These are phyloP conservation scores for Oreohelix idahoensis DNA, from an alignment of 1,140 invertebrate species.

Conservation along the genomic window DNA sequence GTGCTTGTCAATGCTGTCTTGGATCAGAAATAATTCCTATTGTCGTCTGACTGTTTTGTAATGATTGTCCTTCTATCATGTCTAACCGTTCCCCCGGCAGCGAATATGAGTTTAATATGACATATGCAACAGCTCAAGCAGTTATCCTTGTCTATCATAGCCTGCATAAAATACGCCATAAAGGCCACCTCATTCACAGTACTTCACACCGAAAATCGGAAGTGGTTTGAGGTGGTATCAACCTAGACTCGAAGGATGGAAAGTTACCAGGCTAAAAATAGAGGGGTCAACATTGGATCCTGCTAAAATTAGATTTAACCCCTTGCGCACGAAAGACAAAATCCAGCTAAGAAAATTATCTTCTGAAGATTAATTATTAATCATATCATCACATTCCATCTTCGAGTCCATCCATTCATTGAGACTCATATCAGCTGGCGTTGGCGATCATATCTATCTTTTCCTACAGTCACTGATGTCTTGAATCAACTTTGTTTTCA, in stretches of 20 bases:
- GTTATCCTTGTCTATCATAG: neutral
- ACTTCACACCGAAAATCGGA: constrained; percentile 23
- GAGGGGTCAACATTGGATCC: neutral
- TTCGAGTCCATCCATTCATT: too few species aligned
- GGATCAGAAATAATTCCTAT: neutral
- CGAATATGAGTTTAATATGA: neutral
- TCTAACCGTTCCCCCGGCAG: neutral
- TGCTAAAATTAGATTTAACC: constrained; percentile 31
- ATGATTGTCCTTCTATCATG: neutral
- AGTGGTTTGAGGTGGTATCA: constrained; percentile 32
- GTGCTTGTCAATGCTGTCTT: neutral
- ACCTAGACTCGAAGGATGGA: constrained; percentile 29
- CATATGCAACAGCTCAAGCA: neutral
- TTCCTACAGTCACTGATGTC: too few species aligned
- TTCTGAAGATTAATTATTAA: too few species aligned
- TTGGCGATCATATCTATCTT: too few species aligned
- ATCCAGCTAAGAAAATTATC: too few species aligned
- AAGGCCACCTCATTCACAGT: neutral
- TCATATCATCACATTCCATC: too few species aligned
- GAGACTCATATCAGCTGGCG: too few species aligned
- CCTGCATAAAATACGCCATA: neutral
- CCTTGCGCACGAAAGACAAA: neutral
- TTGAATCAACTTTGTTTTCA: too few species aligned
- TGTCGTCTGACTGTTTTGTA: neutral
- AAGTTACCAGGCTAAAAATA: constrained; percentile 40